These are phyloP conservation scores for Eupleurogrammus muticus DNA, from an alignment of 2,797 vertebrate genomes.

Conservation along the genomic window DNA sequence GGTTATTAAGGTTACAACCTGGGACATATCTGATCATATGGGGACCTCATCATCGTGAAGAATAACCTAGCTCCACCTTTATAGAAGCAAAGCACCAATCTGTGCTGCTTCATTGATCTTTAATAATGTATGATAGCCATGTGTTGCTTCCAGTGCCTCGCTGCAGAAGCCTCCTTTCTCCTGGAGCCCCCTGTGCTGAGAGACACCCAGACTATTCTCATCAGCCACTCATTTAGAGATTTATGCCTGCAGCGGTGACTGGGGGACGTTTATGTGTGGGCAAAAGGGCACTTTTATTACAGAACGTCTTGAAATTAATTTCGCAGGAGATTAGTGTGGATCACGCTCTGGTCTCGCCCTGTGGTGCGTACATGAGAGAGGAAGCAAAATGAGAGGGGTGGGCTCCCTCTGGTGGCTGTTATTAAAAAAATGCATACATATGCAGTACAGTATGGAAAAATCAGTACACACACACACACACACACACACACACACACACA, in stretches of 20 bases:
- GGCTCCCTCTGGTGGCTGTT: constrained; percentile 74
- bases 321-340: constrained; percentile 69
- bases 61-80: background rate
- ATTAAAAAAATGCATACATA: background rate
- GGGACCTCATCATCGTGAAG: background rate
- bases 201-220: constrained; percentile 58
- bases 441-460: constrained; percentile 4
- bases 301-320: constrained; percentile 78
- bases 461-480: constrained; percentile 32
- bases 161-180: constrained; percentile 29
- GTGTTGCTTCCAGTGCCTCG: constrained; percentile 41
- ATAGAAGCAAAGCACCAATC: constrained; percentile 7
- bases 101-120: constrained; percentile 24
- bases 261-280: constrained; percentile 52
- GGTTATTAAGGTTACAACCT: background rate
- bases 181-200: constrained; percentile 30
- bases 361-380: constrained; percentile 10
- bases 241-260: constrained; percentile 59
- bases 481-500: background rate
- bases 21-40: background rate
- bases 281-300: constrained; percentile 76
- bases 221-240: constrained; percentile 67
- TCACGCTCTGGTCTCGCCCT: constrained; percentile 51
- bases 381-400: constrained; percentile 18
- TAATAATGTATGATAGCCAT: constrained; percentile 37